These are phyloP conservation scores for Phrixothrix hirtus DNA, from an alignment of 2,888 invertebrate species.

Conservation along the genomic window DNA sequence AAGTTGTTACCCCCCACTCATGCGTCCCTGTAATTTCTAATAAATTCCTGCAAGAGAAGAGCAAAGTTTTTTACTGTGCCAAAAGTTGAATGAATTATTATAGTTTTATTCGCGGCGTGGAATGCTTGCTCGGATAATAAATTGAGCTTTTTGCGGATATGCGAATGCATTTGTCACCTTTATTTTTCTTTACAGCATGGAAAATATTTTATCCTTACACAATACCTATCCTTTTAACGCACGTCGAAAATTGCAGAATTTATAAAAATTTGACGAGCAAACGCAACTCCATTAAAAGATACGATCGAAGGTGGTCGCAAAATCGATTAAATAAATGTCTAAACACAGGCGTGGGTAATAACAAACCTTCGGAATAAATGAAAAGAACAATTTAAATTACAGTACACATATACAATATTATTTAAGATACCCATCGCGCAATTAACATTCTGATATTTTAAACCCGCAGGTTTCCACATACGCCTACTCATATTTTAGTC, in stretches of 20 bases:
- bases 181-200: slow-evolving; percentile 36
- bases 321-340: slow-evolving; percentile 10
- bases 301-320: slow-evolving; percentile 1
- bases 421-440: slow-evolving; percentile 37
- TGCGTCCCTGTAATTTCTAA: slow-evolving; percentile 14
- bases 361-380: slow-evolving; percentile 14
- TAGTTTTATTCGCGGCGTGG: slow-evolving; percentile 35
- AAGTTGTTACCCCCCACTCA: neutral
- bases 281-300: neutral
- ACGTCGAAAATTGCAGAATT: neutral
- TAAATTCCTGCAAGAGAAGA: slow-evolving; percentile 13
- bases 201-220: slow-evolving; percentile 25
- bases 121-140: slow-evolving; percentile 48
- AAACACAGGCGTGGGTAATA: slow-evolving; percentile 10
- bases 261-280: neutral
- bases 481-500: slow-evolving; percentile 40
- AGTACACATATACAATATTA: slow-evolving; percentile 30
- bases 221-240: neutral
- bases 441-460: slow-evolving; percentile 39
- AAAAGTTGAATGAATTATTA: slow-evolving; percentile 43
- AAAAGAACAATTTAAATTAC: slow-evolving; percentile 37
- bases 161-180: slow-evolving; percentile 49
- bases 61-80: slow-evolving; percentile 39
- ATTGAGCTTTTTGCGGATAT: slow-evolving; percentile 47
- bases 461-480: slow-evolving; percentile 36